A percentile compares a stretch with the other conserved stretches of the same genome.
Conservation (phyloP, 2,113 vertebrate species). For the Pantherophis guttatus region DNA sequence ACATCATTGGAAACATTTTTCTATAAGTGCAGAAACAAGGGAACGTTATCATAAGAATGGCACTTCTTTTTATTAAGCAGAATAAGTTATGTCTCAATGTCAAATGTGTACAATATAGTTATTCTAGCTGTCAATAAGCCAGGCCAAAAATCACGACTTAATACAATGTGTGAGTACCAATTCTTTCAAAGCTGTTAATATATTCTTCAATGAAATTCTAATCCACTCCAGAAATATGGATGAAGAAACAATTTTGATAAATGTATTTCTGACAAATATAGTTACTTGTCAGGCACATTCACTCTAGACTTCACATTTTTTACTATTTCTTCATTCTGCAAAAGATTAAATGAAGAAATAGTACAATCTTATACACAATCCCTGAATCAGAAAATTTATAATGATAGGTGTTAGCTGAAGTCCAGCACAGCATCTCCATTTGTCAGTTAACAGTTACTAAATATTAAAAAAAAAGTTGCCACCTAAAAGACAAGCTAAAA, state of each 20-base stretch:
- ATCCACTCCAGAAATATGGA: neutral
- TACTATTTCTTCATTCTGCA: neutral
- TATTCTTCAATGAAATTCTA: neutral
- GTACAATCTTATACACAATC: neutral
- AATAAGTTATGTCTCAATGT: neutral
- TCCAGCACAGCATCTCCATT: neutral
- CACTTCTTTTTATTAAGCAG: neutral
- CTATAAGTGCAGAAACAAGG: neutral
- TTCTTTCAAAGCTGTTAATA: neutral
- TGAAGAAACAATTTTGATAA: neutral
- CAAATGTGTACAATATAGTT: neutral
- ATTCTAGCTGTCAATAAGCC: neutral
- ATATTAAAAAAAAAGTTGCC: neutral
- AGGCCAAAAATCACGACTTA: neutral
- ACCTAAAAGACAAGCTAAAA: neutral
- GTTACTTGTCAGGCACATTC: neutral
- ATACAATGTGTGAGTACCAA: neutral
- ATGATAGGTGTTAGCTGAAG: neutral
- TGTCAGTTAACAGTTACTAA: neutral
- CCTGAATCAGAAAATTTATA: neutral
- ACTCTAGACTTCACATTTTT: neutral
- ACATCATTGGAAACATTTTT: neutral
- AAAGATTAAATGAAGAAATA: neutral
- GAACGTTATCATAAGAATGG: neutral
- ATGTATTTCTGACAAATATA: neutral